A percentile compares a stretch with the other conserved stretches of the same genome.
These are phyloP conservation scores for Drosophila birchii DNA, from an alignment of 2,888 invertebrate genomes.

Conservation along the genomic window DNA sequence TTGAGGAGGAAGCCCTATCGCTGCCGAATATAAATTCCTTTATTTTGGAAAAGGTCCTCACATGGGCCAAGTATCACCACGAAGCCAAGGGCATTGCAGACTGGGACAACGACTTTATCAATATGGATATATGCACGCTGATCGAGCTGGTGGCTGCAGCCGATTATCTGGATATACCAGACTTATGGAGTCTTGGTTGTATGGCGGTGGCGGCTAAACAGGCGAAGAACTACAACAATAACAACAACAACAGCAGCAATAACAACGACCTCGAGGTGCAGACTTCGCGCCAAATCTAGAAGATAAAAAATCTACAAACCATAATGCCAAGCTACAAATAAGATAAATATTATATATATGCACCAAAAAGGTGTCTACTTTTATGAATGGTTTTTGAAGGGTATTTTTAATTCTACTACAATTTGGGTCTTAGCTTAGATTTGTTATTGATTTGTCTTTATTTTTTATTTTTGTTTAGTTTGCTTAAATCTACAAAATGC, in stretches of 20 bases:
- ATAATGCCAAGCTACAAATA: not conserved
- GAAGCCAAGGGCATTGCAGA: not conserved
- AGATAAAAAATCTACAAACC: not conserved
- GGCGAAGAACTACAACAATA: too few species aligned
- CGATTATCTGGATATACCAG: constrained; percentile 5
- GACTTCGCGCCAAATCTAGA: not conserved
- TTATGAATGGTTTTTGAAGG: not conserved
- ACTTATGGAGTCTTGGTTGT: not conserved
- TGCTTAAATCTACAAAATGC: too few species aligned
- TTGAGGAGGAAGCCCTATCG: not conserved
- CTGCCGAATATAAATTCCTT: not conserved
- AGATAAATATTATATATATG: not conserved
- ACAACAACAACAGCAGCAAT: not conserved
- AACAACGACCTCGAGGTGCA: not conserved
- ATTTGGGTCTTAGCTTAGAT: too few species aligned
- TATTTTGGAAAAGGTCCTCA: not conserved
- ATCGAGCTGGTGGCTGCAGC: not conserved
- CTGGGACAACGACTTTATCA: not conserved
- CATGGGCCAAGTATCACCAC: not conserved
- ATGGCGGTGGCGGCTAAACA: not conserved
- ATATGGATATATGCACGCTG: not conserved
- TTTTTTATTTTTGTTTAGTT: too few species aligned
- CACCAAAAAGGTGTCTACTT: not conserved
- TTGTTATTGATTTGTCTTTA: too few species aligned
- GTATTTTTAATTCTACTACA: not conserved